A percentile compares a stretch with the other conserved stretches of the same genome.
phyloP scores from a whole-genome alignment of 2,797 vertebrate genomes.

The Pangasius krempfi region DNA sequence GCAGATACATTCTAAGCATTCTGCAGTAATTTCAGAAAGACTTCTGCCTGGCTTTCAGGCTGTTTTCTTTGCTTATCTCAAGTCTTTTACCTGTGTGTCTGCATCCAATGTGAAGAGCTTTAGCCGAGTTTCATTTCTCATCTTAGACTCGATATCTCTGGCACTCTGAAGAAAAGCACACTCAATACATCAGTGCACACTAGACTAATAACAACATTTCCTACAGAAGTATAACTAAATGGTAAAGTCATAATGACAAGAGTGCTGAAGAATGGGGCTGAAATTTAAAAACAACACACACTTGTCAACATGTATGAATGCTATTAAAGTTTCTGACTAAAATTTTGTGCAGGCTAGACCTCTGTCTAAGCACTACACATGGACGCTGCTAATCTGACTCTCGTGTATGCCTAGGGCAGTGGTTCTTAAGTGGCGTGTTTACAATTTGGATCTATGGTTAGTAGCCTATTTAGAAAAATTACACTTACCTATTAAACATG shows the following conservation, averaged over 20 bases:
- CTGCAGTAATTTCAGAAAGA: not conserved
- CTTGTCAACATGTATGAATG: not conserved
- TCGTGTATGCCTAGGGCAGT: no score
- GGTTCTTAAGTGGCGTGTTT: not conserved
- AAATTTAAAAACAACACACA: not conserved
- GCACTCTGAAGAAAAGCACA: constrained; percentile 78
- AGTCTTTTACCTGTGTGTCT: constrained; percentile 87
- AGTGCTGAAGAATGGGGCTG: not conserved
- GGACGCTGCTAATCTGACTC: not conserved
- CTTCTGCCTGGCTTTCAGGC: not conserved
- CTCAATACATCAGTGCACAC: constrained; percentile 4
- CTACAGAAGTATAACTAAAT: not conserved
- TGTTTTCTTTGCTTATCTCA: not conserved
- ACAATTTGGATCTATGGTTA: not conserved
- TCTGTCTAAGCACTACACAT: not conserved
- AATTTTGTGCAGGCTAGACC: not conserved
- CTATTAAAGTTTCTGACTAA: not conserved
- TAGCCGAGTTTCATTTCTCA: constrained; percentile 90
- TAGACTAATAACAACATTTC: not conserved
- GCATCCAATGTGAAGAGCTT: constrained; percentile 96
- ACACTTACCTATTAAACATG: not conserved
- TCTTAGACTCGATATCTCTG: constrained; percentile 91
- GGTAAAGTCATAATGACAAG: not conserved
- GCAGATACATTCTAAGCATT: not conserved
- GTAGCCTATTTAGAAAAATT: not conserved